phyloP scores from a whole-genome alignment of 2,888 invertebrate genomes.

The Phyllotreta cruciferae region DNA sequence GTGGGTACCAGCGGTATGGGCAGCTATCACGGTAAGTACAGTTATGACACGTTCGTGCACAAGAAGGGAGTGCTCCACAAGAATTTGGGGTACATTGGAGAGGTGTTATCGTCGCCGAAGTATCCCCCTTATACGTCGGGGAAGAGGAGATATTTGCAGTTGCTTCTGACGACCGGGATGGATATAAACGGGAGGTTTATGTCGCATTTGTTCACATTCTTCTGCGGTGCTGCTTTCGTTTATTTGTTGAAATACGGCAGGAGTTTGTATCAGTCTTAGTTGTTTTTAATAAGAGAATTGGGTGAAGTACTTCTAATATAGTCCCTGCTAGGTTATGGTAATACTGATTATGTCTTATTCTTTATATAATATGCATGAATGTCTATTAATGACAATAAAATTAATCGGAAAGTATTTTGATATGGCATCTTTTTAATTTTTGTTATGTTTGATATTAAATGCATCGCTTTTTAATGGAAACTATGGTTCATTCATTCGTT shows the following conservation, averaged over 20 bases:
- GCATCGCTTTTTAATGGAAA: too few relatives aligned
- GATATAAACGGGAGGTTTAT: slow-evolving; percentile 55
- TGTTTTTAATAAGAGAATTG: slow-evolving; percentile 23
- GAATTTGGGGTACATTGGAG: slow-evolving; percentile 72
- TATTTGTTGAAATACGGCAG: slow-evolving; percentile 20
- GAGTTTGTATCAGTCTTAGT: slow-evolving; percentile 22
- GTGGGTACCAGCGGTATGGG: slow-evolving; percentile 95
- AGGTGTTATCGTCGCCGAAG: slow-evolving; percentile 71
- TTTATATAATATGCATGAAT: too few relatives aligned
- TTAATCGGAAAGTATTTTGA: too few relatives aligned
- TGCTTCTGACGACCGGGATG: slow-evolving; percentile 65
- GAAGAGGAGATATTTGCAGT: slow-evolving; percentile 66
- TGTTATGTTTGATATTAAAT: too few relatives aligned
- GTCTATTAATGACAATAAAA: too few relatives aligned
- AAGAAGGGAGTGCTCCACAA: slow-evolving; percentile 81
- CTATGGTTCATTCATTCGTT: too few relatives aligned
- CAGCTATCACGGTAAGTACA: slow-evolving; percentile 87
- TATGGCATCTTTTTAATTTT: too few relatives aligned
- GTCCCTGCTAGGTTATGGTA: neutral
- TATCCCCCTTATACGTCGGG: slow-evolving; percentile 85
- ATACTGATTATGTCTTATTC: neutral
- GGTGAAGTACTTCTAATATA: slow-evolving; percentile 50
- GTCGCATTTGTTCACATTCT: slow-evolving; percentile 21
- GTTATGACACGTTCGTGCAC: slow-evolving; percentile 94
- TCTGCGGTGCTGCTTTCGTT: slow-evolving; percentile 17